A percentile compares a stretch with the other conserved stretches of the same genome.
phyloP scores from a whole-genome alignment of 2,888 invertebrate species.

The Lumbricus terrestris region DNA sequence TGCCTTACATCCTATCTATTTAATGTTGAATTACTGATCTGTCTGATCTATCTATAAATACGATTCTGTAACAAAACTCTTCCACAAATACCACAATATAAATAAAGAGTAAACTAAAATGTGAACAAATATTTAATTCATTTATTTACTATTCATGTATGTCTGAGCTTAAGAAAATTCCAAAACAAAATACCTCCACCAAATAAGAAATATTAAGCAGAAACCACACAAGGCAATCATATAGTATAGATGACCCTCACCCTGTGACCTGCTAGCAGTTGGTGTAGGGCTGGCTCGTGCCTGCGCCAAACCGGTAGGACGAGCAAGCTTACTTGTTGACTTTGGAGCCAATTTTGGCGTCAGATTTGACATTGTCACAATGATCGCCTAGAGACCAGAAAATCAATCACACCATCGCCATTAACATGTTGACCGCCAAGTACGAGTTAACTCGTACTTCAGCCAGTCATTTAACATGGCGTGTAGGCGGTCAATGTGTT shows the following conservation, averaged over 20 bases:
- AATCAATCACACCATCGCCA: not conserved
- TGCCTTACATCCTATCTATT: not conserved
- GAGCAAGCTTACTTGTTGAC: conserved; percentile 19
- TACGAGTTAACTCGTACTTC: no score
- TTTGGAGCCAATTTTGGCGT: conserved; percentile 15
- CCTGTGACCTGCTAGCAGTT: conserved; percentile 15
- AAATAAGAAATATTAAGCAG: not conserved
- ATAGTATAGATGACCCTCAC: conserved; percentile 25
- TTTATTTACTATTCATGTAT: not conserved
- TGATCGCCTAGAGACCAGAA: not conserved
- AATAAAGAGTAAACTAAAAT: not conserved
- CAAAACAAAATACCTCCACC: not conserved
- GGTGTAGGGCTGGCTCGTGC: not conserved
- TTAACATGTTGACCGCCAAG: no score
- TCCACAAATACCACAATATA: not conserved
- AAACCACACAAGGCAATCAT: not conserved
- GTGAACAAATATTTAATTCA: no score
- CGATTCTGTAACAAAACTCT: not conserved
- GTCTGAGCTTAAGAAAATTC: not conserved
- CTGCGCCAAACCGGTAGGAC: conserved; percentile 20
- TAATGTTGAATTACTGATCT: not conserved
- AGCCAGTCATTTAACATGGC: no score
- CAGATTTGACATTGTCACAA: not conserved
- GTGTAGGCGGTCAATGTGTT: no score
- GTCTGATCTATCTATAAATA: not conserved